These are phyloP conservation scores for Ispidina lecontei DNA, from an alignment of 2,797 vertebrate genomes.

Conservation along the genomic window DNA sequence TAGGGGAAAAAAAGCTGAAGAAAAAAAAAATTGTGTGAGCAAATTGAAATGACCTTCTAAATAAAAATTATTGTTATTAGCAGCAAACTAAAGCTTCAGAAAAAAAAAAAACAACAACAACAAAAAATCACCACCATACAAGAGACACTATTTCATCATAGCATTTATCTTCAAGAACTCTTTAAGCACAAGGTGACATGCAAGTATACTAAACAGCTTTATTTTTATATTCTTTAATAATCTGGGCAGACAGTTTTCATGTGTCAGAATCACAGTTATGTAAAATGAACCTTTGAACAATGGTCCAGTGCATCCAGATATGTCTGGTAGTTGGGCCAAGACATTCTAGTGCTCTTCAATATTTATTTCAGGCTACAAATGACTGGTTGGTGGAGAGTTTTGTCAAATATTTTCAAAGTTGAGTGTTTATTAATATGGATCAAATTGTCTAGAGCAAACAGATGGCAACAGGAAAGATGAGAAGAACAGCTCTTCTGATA, in stretches of 20 bases:
- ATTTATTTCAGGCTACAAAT: neutral
- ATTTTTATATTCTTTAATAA: constrained; percentile 34
- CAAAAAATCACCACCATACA: neutral
- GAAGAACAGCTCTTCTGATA: neutral
- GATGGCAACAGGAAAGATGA: neutral
- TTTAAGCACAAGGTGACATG: neutral
- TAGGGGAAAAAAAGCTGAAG: neutral
- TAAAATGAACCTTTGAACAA: neutral
- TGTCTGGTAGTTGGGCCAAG: neutral
- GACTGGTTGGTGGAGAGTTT: neutral
- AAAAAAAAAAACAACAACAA: neutral
- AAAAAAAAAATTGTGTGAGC: neutral
- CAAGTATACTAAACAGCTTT: constrained; percentile 22
- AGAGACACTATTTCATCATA: neutral
- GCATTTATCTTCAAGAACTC: constrained; percentile 13
- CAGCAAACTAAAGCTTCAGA: neutral
- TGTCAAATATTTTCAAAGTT: neutral
- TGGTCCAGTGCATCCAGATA: neutral
- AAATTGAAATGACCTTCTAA: neutral
- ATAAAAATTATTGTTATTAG: neutral
- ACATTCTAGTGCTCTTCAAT: neutral
- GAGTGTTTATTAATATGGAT: neutral
- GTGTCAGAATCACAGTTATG: neutral
- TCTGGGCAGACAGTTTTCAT: neutral
- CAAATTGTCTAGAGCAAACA: neutral